Conservation (phyloP, 2,888 invertebrate species). For the Chymomyza fuscimana region DNA sequence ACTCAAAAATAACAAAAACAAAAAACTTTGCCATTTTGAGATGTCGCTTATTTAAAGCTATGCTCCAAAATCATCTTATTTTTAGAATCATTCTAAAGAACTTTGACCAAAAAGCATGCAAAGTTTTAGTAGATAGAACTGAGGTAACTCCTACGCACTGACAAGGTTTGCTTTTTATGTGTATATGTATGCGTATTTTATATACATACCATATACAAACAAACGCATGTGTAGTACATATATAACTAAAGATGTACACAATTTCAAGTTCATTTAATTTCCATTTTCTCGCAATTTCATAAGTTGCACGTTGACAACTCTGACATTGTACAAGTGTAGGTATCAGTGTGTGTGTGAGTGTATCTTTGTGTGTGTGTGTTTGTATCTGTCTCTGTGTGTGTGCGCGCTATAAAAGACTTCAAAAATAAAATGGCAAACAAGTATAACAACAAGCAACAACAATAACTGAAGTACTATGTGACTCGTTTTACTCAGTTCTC, state of each 20-base stretch:
- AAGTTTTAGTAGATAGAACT: background rate
- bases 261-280: constrained; percentile 69
- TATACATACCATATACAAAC: background rate
- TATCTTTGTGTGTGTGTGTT: constrained; percentile 21
- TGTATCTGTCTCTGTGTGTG: constrained; percentile 16
- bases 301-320: constrained; percentile 31
- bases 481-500: background rate
- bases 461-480: constrained; percentile 13
- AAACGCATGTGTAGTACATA: constrained; percentile 1
- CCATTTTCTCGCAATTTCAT: constrained; percentile 53
- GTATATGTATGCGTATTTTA: constrained; percentile 3
- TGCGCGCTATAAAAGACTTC: constrained; percentile 45
- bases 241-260: constrained; percentile 24
- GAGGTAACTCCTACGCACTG: constrained; percentile 2
- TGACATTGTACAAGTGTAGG: background rate
- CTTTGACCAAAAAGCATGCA: background rate
- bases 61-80: background rate
- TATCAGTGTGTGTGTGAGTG: background rate
- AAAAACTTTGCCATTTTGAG: background rate
- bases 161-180: background rate
- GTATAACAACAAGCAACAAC: constrained; percentile 35
- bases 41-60: background rate
- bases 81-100: background rate
- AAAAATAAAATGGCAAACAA: constrained; percentile 65
- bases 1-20: background rate